These are phyloP conservation scores for Drosophila nasuta DNA, from an alignment of 1,140 invertebrate species.

Conservation along the genomic window DNA sequence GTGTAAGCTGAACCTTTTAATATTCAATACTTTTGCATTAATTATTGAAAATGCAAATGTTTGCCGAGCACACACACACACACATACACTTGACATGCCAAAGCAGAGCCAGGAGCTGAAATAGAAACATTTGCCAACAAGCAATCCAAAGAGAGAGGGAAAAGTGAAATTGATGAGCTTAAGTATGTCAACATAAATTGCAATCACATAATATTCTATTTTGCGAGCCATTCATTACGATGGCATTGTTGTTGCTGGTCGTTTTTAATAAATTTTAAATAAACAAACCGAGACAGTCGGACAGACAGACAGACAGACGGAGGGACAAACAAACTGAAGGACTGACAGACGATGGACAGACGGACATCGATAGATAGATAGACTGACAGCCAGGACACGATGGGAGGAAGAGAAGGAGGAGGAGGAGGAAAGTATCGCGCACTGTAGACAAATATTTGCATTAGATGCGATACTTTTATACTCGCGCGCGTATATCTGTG, in stretches of 20 bases:
- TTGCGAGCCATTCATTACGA: constrained; percentile 23
- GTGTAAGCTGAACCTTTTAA: constrained; percentile 38
- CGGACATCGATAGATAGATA: not conserved
- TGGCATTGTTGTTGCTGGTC: constrained; percentile 35
- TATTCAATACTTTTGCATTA: constrained; percentile 75
- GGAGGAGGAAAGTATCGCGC: constrained; percentile 27
- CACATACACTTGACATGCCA: constrained; percentile 40
- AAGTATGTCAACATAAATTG: constrained; percentile 79
- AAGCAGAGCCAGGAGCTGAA: constrained; percentile 30
- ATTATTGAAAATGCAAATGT: constrained; percentile 77
- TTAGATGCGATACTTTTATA: constrained; percentile 64
- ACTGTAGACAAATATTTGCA: constrained; percentile 75
- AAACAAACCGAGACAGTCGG: constrained; percentile 49
- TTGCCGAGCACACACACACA: constrained; percentile 45
- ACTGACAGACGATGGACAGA: constrained; percentile 12
- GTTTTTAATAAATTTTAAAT: constrained; percentile 82
- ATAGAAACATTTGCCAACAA: constrained; percentile 31
- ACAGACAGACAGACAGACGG: constrained; percentile 3
- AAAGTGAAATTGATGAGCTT: constrained; percentile 70
- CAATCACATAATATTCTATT: constrained; percentile 72
- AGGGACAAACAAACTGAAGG: not conserved
- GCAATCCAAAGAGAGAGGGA: constrained; percentile 11
- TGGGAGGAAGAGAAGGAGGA: not conserved
- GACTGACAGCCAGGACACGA: constrained; percentile 5
- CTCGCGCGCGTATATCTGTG: not conserved